Evolutionary conservation across 2,888 invertebrate genomes (phyloP).

Genomic region (Cataglyphis livida): DNA sequence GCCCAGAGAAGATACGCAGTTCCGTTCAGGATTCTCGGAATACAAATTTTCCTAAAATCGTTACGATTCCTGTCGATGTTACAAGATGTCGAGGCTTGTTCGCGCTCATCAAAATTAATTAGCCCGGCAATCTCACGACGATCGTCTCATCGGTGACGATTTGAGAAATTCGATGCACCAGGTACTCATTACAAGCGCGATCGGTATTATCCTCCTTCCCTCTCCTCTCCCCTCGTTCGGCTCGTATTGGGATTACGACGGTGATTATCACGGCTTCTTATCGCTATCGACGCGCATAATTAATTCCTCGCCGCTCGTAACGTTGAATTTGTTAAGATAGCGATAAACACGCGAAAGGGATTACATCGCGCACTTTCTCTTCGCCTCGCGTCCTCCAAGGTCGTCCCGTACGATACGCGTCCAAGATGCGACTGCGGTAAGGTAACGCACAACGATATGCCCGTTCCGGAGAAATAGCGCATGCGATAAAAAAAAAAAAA

Average conservation of each 20-base stretch:
- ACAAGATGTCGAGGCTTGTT: background rate
- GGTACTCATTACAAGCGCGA: conserved; percentile 15
- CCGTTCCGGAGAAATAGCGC: background rate
- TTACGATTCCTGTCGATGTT: background rate
- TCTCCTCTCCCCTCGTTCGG: background rate
- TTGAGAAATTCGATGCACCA: conserved; percentile 34
- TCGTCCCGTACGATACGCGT: conserved; percentile 22
- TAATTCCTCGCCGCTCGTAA: conserved; percentile 48
- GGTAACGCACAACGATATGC: background rate
- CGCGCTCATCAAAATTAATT: conserved; percentile 29
- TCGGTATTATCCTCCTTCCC: background rate
- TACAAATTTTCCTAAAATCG: conserved; percentile 12
- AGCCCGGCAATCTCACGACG: conserved; percentile 6
- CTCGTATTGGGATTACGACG: conserved; percentile 29
- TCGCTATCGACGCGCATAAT: conserved; percentile 36
- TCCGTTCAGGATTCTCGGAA: background rate
- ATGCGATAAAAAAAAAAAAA: background rate
- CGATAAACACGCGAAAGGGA: conserved; percentile 49
- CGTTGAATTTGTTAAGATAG: conserved; percentile 42
- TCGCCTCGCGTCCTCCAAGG: conserved; percentile 40
- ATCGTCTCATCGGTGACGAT: background rate
- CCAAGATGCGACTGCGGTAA: conserved; percentile 1
- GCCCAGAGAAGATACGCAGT: background rate
- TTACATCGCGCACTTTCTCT: conserved; percentile 27
- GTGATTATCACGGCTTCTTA: conserved; percentile 41